Evolutionary conservation across 1,140 invertebrate genomes (phyloP), one percentile per base, ranked within the genome.

Genomic region (Diploscapter pachys): DNA sequence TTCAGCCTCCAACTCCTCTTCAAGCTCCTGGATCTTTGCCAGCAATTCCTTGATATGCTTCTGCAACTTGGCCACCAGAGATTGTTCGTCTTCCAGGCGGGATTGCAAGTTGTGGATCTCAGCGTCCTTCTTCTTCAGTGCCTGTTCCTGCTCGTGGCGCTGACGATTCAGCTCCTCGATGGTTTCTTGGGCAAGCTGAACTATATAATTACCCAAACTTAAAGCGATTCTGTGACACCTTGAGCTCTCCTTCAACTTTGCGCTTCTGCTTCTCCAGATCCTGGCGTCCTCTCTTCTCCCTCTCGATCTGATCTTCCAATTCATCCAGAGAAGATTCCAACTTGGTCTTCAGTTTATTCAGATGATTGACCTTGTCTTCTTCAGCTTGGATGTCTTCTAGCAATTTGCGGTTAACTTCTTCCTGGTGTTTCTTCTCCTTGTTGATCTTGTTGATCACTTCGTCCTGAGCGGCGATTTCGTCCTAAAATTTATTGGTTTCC

Each of bases 21-120:
- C 95, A 80, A 98, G 90, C 88, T 98, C 95, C 87, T 97, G 76
- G 48, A 85, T 80, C 11, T 79, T 73, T 31, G 81, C 82, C 88
- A 96, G 93, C 79, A 98, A 90, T 90, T 99, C 96, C 90, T 99
- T 99, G 89, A 99, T 96, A 89, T 97, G 95, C 89, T 95, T 96
- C 88, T 96, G 93, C 72, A 94, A 89, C 88, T 96, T 95, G 86
- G 92, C 91, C 81, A 98, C 94, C 81, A 97, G 89, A 76, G 92
- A 92, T 87, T 98, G 95, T 89, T 99, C 96, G 85, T 99, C 96
- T 88, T 99, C 96, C 74, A 99, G 90, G 88, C 96, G 96, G 88
- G 68, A 61, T 6, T 77, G 64, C 6, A 84, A 49, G 3, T 80
- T 54, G 49, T 61, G 57, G 53, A 84, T 9, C 72, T 84, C 83